phyloP scores from a whole-genome alignment of 2,888 invertebrate genomes.

The Falcaria lacertinaria region DNA sequence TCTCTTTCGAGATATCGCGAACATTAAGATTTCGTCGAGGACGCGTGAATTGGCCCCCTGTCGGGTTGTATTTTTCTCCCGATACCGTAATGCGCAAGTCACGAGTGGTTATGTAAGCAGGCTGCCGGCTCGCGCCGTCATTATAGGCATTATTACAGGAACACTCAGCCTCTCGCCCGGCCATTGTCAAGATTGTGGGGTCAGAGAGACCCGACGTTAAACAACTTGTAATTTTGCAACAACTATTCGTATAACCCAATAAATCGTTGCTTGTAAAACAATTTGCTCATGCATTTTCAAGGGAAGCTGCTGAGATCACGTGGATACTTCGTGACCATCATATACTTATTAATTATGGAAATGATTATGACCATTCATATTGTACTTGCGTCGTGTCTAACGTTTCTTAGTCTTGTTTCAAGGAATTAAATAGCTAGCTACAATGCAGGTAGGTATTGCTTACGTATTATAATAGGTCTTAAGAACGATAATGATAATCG shows the following conservation, averaged over 20 bases:
- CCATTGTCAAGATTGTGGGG: conserved; percentile 79
- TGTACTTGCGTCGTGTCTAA: conserved; percentile 41
- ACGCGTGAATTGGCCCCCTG: conserved; percentile 32
- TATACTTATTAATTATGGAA: conserved; percentile 68
- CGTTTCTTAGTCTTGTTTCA: conserved; percentile 8
- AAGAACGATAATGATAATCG: too few relatives aligned
- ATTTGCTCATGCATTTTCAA: conserved; percentile 51
- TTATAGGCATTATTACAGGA: conserved; percentile 73
- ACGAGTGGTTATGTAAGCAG: conserved; percentile 78
- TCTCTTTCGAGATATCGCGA: too few relatives aligned
- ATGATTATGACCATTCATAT: conserved; percentile 55
- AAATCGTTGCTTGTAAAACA: conserved; percentile 71
- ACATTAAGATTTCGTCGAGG: neutral
- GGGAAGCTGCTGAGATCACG: conserved; percentile 45
- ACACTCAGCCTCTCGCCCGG: conserved; percentile 57
- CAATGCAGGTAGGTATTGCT: conserved; percentile 6
- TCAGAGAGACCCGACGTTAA: conserved; percentile 62
- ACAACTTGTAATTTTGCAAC: conserved; percentile 71
- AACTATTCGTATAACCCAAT: conserved; percentile 68
- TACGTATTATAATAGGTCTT: too few relatives aligned
- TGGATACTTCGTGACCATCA: conserved; percentile 63
- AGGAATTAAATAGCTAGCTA: conserved; percentile 14
- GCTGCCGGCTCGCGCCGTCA: conserved; percentile 70
- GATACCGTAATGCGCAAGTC: conserved; percentile 78
- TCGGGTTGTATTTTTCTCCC: conserved; percentile 65